Conservation (phyloP, 2,797 vertebrate species). For the Falco concolor region DNA sequence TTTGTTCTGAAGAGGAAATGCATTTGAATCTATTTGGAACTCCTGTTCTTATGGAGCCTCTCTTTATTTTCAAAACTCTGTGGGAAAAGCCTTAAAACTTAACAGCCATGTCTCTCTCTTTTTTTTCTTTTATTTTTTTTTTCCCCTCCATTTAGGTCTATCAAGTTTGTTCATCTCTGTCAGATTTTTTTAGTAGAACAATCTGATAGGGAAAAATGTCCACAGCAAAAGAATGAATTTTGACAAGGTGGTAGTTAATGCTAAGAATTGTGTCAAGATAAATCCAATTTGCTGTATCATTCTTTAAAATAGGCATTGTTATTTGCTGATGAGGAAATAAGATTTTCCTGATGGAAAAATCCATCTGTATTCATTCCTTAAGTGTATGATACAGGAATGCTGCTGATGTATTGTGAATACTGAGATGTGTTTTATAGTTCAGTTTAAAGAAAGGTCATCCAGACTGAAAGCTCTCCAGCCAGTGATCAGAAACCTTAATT, state of each 20-base stretch:
- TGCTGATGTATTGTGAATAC: neutral
- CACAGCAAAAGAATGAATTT: neutral
- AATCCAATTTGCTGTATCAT: neutral
- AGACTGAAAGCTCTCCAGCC: neutral
- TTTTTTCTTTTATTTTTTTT: neutral
- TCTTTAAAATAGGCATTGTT: neutral
- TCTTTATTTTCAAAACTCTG: neutral
- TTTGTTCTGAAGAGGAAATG: neutral
- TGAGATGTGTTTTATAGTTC: neutral
- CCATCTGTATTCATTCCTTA: neutral
- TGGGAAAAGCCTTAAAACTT: neutral
- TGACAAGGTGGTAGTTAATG: neutral
- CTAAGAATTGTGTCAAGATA: neutral
- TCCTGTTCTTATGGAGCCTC: neutral
- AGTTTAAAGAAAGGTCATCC: neutral
- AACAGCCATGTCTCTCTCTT: neutral
- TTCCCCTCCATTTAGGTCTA: neutral
- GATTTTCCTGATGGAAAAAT: conserved; percentile 27
- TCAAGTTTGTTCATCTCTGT: neutral
- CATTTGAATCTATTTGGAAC: neutral
- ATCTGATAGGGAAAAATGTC: neutral
- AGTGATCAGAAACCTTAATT: neutral
- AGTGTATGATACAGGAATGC: neutral
- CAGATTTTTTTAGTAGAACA: neutral
- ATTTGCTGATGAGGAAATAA: conserved; percentile 29